These are phyloP conservation scores for Euphydryas editha DNA, from an alignment of 2,888 invertebrate species.

Conservation along the genomic window DNA sequence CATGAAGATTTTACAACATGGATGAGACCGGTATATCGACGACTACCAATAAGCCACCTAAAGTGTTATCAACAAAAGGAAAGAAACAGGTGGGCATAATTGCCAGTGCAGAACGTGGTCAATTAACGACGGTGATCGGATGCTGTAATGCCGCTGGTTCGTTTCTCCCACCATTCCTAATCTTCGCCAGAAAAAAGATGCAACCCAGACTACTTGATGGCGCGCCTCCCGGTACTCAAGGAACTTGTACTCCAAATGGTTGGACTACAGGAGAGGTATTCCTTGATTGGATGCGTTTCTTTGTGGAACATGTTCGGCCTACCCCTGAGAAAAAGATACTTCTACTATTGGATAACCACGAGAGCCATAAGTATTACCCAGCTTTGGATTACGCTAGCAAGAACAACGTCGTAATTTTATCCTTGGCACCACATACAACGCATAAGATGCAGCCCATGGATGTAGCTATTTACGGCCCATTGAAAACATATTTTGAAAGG, in stretches of 20 bases:
- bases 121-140: conserved; percentile 47
- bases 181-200: conserved; percentile 53
- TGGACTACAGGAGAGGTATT: conserved; percentile 49
- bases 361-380: conserved; percentile 50
- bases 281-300: conserved; percentile 47
- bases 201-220: conserved; percentile 48
- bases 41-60: conserved; percentile 43
- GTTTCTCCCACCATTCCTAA: conserved; percentile 53
- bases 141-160: conserved; percentile 50
- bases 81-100: conserved; percentile 47
- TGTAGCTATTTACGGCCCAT: conserved; percentile 48
- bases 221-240: conserved; percentile 47
- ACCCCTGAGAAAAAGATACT: conserved; percentile 47
- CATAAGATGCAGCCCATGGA: conserved; percentile 51
- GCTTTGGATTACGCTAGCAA: conserved; percentile 49
- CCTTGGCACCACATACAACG: conserved; percentile 45
- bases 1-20: conserved; percentile 42
- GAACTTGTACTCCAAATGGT: conserved; percentile 45
- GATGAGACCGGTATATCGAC: conserved; percentile 45
- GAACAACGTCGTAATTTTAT: conserved; percentile 45
- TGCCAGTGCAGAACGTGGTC: conserved; percentile 45
- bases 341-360: conserved; percentile 51
- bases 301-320: conserved; percentile 49
- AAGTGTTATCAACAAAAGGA: conserved; percentile 41
- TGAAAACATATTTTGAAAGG: conserved; percentile 50